Evolutionary conservation across 2,888 invertebrate species (phyloP), one percentile per base, ranked within the genome.

Genomic region (Rotaria sp.): DNA sequence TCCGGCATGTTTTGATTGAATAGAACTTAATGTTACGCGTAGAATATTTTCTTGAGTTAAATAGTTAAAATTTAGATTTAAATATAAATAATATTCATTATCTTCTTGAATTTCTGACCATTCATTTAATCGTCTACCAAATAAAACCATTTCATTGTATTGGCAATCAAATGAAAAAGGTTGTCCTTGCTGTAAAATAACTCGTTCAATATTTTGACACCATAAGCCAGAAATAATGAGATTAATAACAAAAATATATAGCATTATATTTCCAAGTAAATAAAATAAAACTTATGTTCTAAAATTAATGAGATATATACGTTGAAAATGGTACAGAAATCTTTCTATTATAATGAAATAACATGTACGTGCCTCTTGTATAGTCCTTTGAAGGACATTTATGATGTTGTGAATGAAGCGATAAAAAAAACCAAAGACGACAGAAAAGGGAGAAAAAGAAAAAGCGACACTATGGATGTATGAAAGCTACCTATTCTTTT

Each of bases 111-210:
- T 45, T 80, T 80, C 80, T 3, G 26, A n/a, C 80, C 80, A 80
- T 11, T 80, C 45, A 45, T 80, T 80, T 35, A 45, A 38, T 80
- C 11, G 38, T 80, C n/a, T 24, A 45, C 45, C 80, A n/a, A 80
- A 80, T n/a, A 45, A 80, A n/a, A 80, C 80, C 26, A n/a, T 26
- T 13, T 80, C 80, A 45, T 80, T 45, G 3, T 13, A 0, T 80
- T 41, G 45, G 45, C 80, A 80, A n/a, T 80, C 45, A 10, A 80
- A 41, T 80, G 80, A 41, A 80, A 80, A 80, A 45, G 80, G 24
- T 80, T 26, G 8, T 7, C 80, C 80, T 67, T 67, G 35, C 8
- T 30, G 3, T 38, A 67, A 2, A 18, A 67, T 18, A 35, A 67
- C 8, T 35, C 67, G 67, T 35, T 67, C 35, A 30, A 67, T 67